Evolutionary conservation across 1,140 invertebrate species (phyloP), one percentile per base, ranked within the genome.

Genomic region (Calosoma granatense): DNA sequence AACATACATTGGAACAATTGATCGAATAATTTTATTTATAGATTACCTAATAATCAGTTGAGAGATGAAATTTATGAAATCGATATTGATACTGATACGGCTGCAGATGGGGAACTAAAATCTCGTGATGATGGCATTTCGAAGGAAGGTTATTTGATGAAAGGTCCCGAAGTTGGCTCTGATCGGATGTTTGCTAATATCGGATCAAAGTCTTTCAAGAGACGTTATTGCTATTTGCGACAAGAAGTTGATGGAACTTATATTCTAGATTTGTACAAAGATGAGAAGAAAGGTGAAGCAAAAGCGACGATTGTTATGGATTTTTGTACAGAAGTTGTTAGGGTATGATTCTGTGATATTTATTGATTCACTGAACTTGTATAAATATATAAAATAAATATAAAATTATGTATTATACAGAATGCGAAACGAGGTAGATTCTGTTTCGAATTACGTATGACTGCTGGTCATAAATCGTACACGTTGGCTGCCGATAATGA

Each of bases 231-330:
- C 74, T 87, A 87, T 74, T 77, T 96, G 64, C 78, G 91, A 55
- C 87, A 90, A 73, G 90, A 94, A 74, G 83, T 91, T 22, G 91
- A 94, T 72, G 90, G 89, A 11, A 91, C 90, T 0, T 93, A 93
- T 64, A 88, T 92, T 64, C 76, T 96, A 19, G 90, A 94, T 73
- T 81, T 95, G 64, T 90, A 90, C 68, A 96, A 95, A 76, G 92
- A 95, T 76, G 91, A 95, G 55, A 90, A 87, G 67, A 92, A 91
- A 72, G 82, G 81, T 1, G 92, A 95, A 65, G 86, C 87, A 1
- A 94, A 94, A 74, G 82, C 88, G 58, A 88, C 88, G n/a, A 90
- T 95, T 72, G 90, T 91, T 59, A 87, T 96, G 83, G 92, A 95
- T 70, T 90, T 92, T 74, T 94, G 92, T 67, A 85, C 84, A 1